A percentile compares a stretch with the other conserved stretches of the same genome.
Conservation (phyloP, 2,888 invertebrate species). For the Linyphia triangularis region DNA sequence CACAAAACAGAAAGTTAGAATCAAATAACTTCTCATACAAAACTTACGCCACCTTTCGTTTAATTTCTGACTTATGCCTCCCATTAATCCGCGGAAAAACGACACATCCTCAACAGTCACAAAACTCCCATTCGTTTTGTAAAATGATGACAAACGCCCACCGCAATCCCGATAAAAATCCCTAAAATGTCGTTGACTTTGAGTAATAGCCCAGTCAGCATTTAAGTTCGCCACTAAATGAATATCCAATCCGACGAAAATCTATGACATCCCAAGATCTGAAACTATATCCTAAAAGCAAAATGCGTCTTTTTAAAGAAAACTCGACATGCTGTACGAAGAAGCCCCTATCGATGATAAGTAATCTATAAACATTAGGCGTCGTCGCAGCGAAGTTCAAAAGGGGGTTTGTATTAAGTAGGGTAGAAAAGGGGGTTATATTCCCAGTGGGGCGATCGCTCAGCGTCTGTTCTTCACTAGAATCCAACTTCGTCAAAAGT, state of each 20-base stretch:
- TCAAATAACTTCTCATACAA: not conserved
- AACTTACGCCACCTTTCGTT: not conserved
- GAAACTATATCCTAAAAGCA: no score
- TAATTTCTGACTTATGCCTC: not conserved
- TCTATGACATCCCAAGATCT: conserved; percentile 52
- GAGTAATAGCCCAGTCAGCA: conserved; percentile 5
- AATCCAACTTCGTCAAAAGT: conserved; percentile 74
- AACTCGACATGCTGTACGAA: conserved; percentile 5
- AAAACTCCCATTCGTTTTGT: not conserved
- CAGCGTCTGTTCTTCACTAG: conserved; percentile 59
- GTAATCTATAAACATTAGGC: conserved; percentile 71
- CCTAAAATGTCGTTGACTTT: not conserved
- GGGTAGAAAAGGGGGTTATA: not conserved
- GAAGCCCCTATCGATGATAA: conserved; percentile 27
- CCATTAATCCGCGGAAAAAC: not conserved
- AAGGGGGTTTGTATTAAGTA: not conserved
- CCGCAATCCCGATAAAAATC: conserved; percentile 43
- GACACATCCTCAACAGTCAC: not conserved
- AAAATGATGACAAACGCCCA: conserved; percentile 1
- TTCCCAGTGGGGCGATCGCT: conserved; percentile 70
- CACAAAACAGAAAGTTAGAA: not conserved
- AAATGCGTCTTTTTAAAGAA: conserved; percentile 74
- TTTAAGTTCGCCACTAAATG: conserved; percentile 10
- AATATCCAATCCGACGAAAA: conserved; percentile 43
- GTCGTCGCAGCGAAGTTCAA: conserved; percentile 17